Evolutionary conservation across 2,888 invertebrate genomes (phyloP).

Genomic region (Rhogogaster chlorosoma): DNA sequence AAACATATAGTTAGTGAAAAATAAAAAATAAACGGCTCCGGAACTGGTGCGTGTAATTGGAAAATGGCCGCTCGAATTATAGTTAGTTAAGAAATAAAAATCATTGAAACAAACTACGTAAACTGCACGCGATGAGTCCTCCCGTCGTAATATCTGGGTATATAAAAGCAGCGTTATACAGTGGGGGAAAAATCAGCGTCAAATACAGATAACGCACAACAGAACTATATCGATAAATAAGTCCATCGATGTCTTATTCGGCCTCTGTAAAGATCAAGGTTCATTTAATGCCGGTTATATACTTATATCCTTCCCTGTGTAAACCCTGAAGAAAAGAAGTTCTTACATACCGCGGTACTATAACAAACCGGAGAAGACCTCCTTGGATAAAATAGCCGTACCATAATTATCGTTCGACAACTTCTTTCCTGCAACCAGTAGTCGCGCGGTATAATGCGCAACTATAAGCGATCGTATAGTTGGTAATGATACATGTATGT

Average conservation of each 20-base stretch:
- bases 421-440: conserved; percentile 3
- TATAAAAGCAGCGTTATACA: background rate
- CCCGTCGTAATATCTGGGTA: background rate
- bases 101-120: background rate
- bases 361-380: conserved; percentile 2
- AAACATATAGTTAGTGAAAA: background rate
- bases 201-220: too few relatives aligned
- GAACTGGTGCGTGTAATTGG: conserved; percentile 49
- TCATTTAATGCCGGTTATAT: background rate
- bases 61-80: conserved; percentile 11
- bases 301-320: background rate
- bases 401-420: conserved; percentile 31
- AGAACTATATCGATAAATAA: background rate
- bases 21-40: background rate
- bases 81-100: conserved; percentile 15
- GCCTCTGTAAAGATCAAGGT: background rate
- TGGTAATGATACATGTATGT: background rate
- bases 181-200: background rate
- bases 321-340: background rate
- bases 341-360: background rate
- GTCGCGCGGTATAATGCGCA: background rate
- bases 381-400: conserved; percentile 28
- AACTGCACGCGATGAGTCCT: background rate
- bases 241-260: background rate
- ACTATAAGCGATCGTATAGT: background rate